Percentiles rank a stretch among this genome's conserved stretches.
Conservation (phyloP, 2,888 invertebrate species). For the Sepioteuthis lessoniana region DNA sequence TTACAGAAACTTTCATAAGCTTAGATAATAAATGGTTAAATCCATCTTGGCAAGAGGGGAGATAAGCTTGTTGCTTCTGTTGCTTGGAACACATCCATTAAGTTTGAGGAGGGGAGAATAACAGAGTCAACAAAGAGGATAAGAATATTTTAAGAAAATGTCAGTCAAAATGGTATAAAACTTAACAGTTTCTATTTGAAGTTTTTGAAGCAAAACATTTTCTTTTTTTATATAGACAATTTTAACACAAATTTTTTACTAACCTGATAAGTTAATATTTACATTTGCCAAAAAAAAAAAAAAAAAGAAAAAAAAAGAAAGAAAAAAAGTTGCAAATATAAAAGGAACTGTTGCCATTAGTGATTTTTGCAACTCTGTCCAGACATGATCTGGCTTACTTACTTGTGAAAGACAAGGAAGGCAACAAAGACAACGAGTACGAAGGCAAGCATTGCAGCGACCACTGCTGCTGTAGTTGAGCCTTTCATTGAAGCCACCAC, state of each 20-base stretch:
- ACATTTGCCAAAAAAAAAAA: neutral
- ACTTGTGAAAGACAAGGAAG: conserved; percentile 61
- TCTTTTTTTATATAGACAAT: too few relatives aligned
- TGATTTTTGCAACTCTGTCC: neutral
- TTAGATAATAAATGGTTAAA: too few relatives aligned
- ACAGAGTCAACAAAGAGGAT: neutral
- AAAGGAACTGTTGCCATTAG: neutral
- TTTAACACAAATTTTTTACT: neutral
- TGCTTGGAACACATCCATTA: too few relatives aligned
- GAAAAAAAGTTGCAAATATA: neutral
- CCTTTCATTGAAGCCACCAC: conserved; percentile 52
- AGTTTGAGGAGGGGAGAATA: too few relatives aligned
- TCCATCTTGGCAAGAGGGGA: too few relatives aligned
- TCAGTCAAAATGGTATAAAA: too few relatives aligned
- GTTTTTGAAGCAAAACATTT: too few relatives aligned
- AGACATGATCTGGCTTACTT: conserved; percentile 48
- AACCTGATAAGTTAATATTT: neutral
- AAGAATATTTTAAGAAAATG: too few relatives aligned
- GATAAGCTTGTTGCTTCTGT: too few relatives aligned
- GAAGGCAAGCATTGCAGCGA: conserved; percentile 54
- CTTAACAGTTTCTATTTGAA: too few relatives aligned
- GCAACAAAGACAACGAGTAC: conserved; percentile 55
- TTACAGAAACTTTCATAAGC: too few relatives aligned
- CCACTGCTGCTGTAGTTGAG: conserved; percentile 51
- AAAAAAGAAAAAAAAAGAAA: neutral